phyloP scores from a whole-genome alignment of 2,888 invertebrate genomes.

The Chironomus riparius region DNA sequence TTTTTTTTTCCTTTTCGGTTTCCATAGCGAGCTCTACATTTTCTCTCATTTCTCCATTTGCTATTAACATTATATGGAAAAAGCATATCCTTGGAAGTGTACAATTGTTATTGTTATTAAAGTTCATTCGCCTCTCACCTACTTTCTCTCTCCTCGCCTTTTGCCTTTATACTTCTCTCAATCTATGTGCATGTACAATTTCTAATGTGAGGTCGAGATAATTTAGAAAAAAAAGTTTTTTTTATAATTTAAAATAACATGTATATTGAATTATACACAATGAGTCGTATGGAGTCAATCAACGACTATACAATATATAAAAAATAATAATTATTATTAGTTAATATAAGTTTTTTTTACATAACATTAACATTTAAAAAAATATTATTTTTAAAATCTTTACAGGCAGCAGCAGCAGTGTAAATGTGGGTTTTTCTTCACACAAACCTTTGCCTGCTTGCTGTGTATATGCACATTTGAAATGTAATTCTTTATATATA shows the following conservation, averaged over 20 bases:
- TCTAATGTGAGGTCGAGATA: neutral
- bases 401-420: neutral
- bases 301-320: too few species aligned
- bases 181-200: neutral
- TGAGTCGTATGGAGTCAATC: too few species aligned
- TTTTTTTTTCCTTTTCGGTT: neutral
- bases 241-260: too few species aligned
- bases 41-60: neutral
- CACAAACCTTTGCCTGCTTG: too few species aligned
- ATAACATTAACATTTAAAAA: neutral
- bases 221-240: neutral
- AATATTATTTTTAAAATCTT: neutral
- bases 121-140: slow-evolving; percentile 6
- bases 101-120: neutral
- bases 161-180: neutral
- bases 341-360: neutral
- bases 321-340: too few species aligned
- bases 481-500: neutral
- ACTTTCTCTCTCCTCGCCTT: neutral
- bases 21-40: neutral
- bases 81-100: slow-evolving; percentile 5
- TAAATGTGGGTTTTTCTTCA: neutral
- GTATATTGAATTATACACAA: too few species aligned
- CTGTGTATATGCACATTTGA: neutral
- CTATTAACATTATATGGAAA: neutral